A percentile compares a stretch with the other conserved stretches of the same genome.
phyloP scores from a whole-genome alignment of 1,140 invertebrate species.

The Penaeus vannamei region DNA sequence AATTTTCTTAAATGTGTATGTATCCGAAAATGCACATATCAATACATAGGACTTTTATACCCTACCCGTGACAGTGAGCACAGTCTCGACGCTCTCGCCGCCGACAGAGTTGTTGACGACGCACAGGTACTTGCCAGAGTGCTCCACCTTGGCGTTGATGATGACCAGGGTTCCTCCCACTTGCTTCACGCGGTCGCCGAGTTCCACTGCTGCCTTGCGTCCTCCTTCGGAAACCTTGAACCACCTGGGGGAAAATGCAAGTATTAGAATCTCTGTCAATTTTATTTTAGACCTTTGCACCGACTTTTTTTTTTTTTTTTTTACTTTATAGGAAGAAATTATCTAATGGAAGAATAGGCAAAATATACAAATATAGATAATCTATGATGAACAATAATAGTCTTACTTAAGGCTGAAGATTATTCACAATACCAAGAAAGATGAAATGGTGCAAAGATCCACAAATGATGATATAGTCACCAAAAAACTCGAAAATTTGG shows the following conservation, averaged over 20 bases:
- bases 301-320: too few species aligned
- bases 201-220: conserved; percentile 85
- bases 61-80: conserved; percentile 87
- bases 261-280: neutral
- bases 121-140: conserved; percentile 94
- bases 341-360: too few species aligned
- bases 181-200: conserved; percentile 91
- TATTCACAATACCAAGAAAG: too few species aligned
- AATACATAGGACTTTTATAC: neutral
- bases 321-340: too few species aligned
- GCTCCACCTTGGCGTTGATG: conserved; percentile 88
- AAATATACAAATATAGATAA: too few species aligned
- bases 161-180: conserved; percentile 95
- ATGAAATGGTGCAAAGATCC: too few species aligned
- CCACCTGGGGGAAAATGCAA: conserved; percentile 79
- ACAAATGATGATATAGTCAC: too few species aligned
- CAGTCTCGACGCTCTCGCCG: conserved; percentile 91
- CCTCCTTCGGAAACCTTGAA: conserved; percentile 91
- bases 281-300: too few species aligned
- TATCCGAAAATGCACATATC: neutral
- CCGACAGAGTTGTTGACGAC: conserved; percentile 95
- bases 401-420: too few species aligned
- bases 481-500: too few species aligned
- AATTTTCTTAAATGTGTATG: too few species aligned
- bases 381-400: too few species aligned